A percentile compares a stretch with the other conserved stretches of the same genome.
Evolutionary conservation across 2,797 vertebrate genomes (phyloP).

Genomic region (Halcyon badia): DNA sequence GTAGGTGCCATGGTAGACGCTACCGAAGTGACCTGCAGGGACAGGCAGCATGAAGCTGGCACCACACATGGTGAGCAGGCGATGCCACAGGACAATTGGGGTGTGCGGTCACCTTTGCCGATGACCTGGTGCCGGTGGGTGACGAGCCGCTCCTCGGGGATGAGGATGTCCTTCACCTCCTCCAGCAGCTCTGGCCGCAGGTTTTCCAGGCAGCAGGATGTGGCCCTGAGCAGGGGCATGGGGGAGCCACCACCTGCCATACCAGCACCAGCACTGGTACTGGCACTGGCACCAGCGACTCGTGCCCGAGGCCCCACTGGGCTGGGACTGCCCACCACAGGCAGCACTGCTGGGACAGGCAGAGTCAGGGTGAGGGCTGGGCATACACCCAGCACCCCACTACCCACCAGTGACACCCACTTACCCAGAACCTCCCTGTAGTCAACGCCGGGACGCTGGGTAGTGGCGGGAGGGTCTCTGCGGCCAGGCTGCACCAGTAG

Average conservation of each 20-base stretch:
- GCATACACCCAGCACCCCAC: neutral
- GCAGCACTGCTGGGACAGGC: neutral
- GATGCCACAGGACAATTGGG: rapidly evolving
- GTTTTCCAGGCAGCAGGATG: constrained; percentile 87
- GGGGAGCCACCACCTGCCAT: constrained; percentile 77
- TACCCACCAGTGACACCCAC: neutral
- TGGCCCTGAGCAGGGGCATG: constrained; percentile 85
- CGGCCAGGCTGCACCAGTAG: neutral
- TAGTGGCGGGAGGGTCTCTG: neutral
- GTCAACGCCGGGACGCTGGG: neutral
- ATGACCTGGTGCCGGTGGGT: constrained; percentile 91
- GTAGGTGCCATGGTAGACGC: constrained; percentile 94
- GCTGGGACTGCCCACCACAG: neutral
- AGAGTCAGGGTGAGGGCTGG: neutral
- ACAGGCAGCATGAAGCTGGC: neutral
- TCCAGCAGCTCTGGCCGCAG: constrained; percentile 88
- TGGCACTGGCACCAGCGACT: neutral
- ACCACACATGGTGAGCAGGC: rapidly evolving
- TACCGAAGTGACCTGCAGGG: constrained; percentile 92
- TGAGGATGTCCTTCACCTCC: constrained; percentile 96
- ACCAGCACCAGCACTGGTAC: constrained; percentile 49
- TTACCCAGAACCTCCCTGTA: constrained; percentile 70
- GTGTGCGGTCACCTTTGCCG: constrained; percentile 86
- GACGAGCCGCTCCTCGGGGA: constrained; percentile 88
- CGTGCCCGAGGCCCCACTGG: neutral